phyloP scores from a whole-genome alignment of 2,113 vertebrate genomes.

The Ptychochromis oligacanthus region DNA sequence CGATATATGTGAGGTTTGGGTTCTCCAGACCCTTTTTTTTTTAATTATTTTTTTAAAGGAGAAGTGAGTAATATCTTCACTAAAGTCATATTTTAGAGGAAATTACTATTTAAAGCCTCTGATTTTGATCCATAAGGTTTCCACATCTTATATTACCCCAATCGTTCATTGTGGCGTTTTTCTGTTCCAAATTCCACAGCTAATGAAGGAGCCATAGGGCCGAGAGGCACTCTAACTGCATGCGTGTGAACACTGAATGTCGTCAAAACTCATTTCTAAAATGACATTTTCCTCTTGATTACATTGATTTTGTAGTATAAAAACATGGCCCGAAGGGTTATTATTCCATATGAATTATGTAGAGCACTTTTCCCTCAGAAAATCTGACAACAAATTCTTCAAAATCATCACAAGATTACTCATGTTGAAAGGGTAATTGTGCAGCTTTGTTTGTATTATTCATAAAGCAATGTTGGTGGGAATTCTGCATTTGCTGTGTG shows the following conservation, averaged over 20 bases:
- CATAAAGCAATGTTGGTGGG: constrained; percentile 52
- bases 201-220: constrained; percentile 64
- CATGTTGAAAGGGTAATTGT: constrained; percentile 35
- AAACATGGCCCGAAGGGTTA: constrained; percentile 47
- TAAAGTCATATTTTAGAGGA: constrained; percentile 49
- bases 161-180: constrained; percentile 35
- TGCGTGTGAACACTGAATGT: constrained; percentile 56
- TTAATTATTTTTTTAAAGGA: background rate
- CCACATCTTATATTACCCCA: constrained; percentile 24
- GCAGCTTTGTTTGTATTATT: constrained; percentile 63
- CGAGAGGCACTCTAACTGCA: constrained; percentile 49
- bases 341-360: constrained; percentile 60
- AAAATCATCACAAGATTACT: constrained; percentile 53
- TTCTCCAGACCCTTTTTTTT: constrained; percentile 33
- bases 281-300: constrained; percentile 55
- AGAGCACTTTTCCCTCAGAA: constrained; percentile 42
- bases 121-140: constrained; percentile 32
- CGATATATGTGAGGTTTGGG: constrained; percentile 47
- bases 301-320: constrained; percentile 55
- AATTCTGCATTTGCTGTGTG: constrained; percentile 44
- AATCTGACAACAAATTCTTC: constrained; percentile 58
- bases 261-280: constrained; percentile 47
- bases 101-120: constrained; percentile 45
- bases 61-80: constrained; percentile 42
- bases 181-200: constrained; percentile 37